phyloP scores from a whole-genome alignment of 2,113 vertebrate species.

The Lathamus discolor region DNA sequence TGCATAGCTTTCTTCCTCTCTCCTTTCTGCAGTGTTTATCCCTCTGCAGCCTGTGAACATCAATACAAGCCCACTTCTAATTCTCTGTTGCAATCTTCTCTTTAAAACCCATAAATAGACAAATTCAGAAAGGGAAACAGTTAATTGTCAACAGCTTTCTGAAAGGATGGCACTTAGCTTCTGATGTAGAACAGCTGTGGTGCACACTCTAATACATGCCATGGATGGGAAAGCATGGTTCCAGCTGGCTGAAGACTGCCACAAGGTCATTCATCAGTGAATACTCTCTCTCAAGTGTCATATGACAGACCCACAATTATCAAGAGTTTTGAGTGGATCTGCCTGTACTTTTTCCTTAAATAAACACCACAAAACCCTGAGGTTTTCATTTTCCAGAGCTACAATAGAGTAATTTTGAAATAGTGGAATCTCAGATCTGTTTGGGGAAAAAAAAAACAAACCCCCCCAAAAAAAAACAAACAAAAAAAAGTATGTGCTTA shows the following conservation, averaged over 20 bases:
- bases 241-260: slow-evolving; percentile 59
- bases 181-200: slow-evolving; percentile 62
- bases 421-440: neutral
- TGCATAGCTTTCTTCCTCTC: neutral
- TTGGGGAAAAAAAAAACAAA: neutral
- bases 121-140: slow-evolving; percentile 43
- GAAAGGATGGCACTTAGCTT: slow-evolving; percentile 52
- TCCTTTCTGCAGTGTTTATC: neutral
- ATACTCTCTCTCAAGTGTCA: neutral
- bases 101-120: slow-evolving; percentile 34
- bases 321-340: neutral
- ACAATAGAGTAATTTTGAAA: neutral
- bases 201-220: slow-evolving; percentile 17
- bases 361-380: neutral
- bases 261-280: slow-evolving; percentile 52
- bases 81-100: neutral
- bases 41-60: neutral
- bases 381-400: neutral
- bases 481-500: neutral
- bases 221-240: slow-evolving; percentile 53
- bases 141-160: slow-evolving; percentile 57
- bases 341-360: neutral
- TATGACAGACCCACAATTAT: slow-evolving; percentile 3
- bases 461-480: neutral
- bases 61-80: neutral